These are phyloP conservation scores for Acleris cristana DNA, from an alignment of 2,888 invertebrate species.

Conservation along the genomic window DNA sequence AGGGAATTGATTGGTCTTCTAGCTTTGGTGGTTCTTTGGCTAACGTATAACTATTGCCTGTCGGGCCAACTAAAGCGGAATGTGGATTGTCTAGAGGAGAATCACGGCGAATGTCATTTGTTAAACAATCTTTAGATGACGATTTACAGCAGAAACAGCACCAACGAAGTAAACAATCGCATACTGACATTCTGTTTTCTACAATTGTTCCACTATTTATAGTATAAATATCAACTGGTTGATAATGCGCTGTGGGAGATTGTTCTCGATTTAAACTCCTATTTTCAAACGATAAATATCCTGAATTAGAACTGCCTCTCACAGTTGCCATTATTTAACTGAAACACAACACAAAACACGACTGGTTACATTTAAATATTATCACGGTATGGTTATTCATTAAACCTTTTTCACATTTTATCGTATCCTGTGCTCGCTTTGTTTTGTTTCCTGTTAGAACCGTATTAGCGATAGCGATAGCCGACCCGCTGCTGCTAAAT, in stretches of 20 bases:
- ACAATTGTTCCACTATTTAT: slow-evolving; percentile 44
- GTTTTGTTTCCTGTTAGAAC: slow-evolving; percentile 70
- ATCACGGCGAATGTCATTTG: slow-evolving; percentile 42
- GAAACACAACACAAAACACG: slow-evolving; percentile 51
- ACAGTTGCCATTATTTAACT: slow-evolving; percentile 57
- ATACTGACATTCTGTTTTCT: slow-evolving; percentile 51
- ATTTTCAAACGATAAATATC: slow-evolving; percentile 63
- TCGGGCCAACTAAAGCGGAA: slow-evolving; percentile 62
- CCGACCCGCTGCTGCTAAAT: slow-evolving; percentile 51
- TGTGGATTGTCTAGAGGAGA: slow-evolving; percentile 57
- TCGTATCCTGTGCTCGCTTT: slow-evolving; percentile 66
- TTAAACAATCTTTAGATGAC: slow-evolving; percentile 43
- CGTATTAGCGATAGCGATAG: slow-evolving; percentile 52
- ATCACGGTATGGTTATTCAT: slow-evolving; percentile 56
- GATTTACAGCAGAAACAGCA: slow-evolving; percentile 61
- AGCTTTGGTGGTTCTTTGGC: slow-evolving; percentile 48
- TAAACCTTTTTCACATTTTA: slow-evolving; percentile 70
- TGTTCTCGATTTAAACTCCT: slow-evolving; percentile 45
- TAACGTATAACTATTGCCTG: slow-evolving; percentile 65
- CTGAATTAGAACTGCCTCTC: slow-evolving; percentile 53
- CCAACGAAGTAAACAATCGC: slow-evolving; percentile 52
- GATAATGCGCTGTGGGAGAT: slow-evolving; percentile 50
- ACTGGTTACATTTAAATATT: slow-evolving; percentile 53
- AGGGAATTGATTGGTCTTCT: slow-evolving; percentile 41
- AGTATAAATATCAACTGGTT: slow-evolving; percentile 65